Evolutionary conservation across 2,797 vertebrate genomes (phyloP), one percentile per base, ranked within the genome.

Genomic region (Cyprinodon diabolis): DNA sequence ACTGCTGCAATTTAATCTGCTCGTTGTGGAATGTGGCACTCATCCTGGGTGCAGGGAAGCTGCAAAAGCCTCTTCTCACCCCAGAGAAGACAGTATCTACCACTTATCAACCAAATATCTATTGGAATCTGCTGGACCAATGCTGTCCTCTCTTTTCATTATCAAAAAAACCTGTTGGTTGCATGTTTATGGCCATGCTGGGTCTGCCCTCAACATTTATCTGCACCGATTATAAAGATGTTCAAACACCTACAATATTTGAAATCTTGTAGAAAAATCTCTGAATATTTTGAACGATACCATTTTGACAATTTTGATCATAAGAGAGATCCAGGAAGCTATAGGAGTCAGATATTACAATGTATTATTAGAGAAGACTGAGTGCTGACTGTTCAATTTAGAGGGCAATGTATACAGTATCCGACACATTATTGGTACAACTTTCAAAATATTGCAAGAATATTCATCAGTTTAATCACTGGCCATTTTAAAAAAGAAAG

Each of bases 1-100:
- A 49, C 19, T 81, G 69, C 9, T 51, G 70, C 23, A 49, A 45
- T 74, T 75, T 45, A 45, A 79, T 62, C 11, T 72, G 9, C 40
- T 49, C 23, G 69, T 56, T 43, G 69, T 21, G 49, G 1, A 77
- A 19, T 17, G 47, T 4, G 43, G 25, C 4, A 45, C 60, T 67
- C 8, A 40, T 67, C 30, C 4, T 66, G 45, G 23, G 37, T 25
- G 30, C 4, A 12, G 11, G n/a, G 57, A 67, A 62, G 58, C 25
- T 54, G 57, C 19, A 11, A 30, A 71, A 66, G 21, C 4, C 11
- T 51, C 12, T 7, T 11, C 9, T 21, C 68, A 12, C 13, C 55
- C 40, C 2, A 60, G 21, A 8, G 2, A 19, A 37, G 4, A 5
- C 19, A 6, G 37, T 6, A 43, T 40, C 21, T 40, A 43, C 9